Evolutionary conservation across 2,888 invertebrate genomes (phyloP).

Genomic region (Sarcophaga carnaria): DNA sequence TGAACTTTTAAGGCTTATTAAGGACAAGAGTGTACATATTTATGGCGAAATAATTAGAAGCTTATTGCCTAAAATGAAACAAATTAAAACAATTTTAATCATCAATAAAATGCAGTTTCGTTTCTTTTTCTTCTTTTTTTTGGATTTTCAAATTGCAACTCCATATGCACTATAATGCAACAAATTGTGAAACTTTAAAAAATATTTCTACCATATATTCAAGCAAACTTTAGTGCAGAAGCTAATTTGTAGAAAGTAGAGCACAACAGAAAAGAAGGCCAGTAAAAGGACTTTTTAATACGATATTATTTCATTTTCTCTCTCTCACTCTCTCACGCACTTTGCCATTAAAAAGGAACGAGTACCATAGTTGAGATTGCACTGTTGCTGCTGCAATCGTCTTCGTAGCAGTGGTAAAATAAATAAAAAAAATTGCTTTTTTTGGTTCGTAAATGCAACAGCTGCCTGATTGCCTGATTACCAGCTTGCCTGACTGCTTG

Average conservation of each 20-base stretch:
- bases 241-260: not conserved
- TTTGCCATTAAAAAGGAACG: not conserved
- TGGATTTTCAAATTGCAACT: too few relatives aligned
- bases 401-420: not conserved
- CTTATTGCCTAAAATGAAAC: too few relatives aligned
- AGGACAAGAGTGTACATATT: too few relatives aligned
- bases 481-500: not conserved
- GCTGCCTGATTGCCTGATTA: constrained; percentile 19
- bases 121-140: too few relatives aligned
- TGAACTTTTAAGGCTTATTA: too few relatives aligned
- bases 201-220: not conserved
- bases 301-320: constrained; percentile 1
- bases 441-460: constrained; percentile 38
- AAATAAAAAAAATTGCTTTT: not conserved
- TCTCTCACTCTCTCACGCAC: not conserved
- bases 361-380: too few relatives aligned
- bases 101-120: too few relatives aligned
- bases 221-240: not conserved
- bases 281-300: constrained; percentile 11
- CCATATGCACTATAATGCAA: not conserved
- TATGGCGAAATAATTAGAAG: too few relatives aligned
- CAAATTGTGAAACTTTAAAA: not conserved
- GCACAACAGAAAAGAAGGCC: not conserved
- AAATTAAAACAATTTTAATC: too few relatives aligned
- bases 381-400: not conserved